Conservation (phyloP, 2,888 invertebrate species). For the Digitonthophagus gazella region DNA sequence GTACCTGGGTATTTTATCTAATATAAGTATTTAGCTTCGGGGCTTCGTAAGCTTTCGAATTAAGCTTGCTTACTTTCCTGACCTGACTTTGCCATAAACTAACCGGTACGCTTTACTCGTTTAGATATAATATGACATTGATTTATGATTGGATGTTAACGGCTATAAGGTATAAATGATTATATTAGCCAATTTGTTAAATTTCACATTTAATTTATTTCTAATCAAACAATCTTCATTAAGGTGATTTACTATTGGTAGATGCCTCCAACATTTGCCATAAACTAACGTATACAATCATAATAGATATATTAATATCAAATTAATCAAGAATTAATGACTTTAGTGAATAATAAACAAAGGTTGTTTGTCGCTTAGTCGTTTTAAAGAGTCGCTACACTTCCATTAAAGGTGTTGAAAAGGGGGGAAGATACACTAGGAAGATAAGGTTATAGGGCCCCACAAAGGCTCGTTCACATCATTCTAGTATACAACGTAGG, state of each 20-base stretch:
- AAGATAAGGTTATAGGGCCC: not conserved
- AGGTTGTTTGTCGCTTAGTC: not conserved
- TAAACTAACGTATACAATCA: no score
- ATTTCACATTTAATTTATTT: not conserved
- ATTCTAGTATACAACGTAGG: not conserved
- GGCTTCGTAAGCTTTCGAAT: not conserved
- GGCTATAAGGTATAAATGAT: not conserved
- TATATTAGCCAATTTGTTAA: not conserved
- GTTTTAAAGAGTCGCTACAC: not conserved
- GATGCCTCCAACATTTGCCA: not conserved
- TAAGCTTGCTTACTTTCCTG: not conserved
- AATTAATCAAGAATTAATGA: no score
- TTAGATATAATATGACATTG: not conserved
- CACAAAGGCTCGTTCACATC: no score
- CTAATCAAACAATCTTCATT: not conserved
- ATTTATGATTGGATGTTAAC: not conserved
- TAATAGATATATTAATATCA: no score
- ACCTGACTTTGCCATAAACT: not conserved
- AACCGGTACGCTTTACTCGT: not conserved
- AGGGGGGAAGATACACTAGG: not conserved
- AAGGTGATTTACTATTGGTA: not conserved
- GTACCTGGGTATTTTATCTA: not conserved
- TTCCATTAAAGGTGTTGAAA: not conserved
- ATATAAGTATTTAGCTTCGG: not conserved
- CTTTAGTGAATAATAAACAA: not conserved